Conservation (phyloP, 1,140 invertebrate species). For the Spodoptera litura region DNA sequence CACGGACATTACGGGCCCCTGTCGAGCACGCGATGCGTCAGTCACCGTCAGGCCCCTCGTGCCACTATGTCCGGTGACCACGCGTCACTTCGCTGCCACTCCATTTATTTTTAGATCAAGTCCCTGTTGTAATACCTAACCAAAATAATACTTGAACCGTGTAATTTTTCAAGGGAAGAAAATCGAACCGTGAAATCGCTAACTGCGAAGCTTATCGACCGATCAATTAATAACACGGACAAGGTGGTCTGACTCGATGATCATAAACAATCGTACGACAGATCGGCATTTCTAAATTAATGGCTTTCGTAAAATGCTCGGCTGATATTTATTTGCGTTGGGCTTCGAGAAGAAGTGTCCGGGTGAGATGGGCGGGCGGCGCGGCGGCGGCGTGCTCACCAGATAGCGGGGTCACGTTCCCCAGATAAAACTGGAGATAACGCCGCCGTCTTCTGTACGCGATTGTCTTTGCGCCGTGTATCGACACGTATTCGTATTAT, state of each 20-base stretch:
- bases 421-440: slow-evolving; percentile 75
- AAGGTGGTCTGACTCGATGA: slow-evolving; percentile 69
- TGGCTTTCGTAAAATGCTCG: slow-evolving; percentile 65
- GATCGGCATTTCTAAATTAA: slow-evolving; percentile 75
- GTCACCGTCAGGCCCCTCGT: slow-evolving; percentile 39
- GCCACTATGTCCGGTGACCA: slow-evolving; percentile 47
- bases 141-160: slow-evolving; percentile 35
- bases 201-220: slow-evolving; percentile 61
- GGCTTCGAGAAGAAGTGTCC: slow-evolving; percentile 61
- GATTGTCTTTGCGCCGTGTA: slow-evolving; percentile 69
- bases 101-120: slow-evolving; percentile 56
- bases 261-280: slow-evolving; percentile 72
- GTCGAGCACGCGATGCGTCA: slow-evolving; percentile 13
- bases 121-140: slow-evolving; percentile 42
- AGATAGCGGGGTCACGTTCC: slow-evolving; percentile 78
- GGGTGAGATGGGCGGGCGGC: slow-evolving; percentile 72
- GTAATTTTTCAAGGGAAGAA: slow-evolving; percentile 39
- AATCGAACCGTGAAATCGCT: slow-evolving; percentile 49
- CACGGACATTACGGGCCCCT: slow-evolving; percentile 42
- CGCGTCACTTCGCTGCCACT: slow-evolving; percentile 47
- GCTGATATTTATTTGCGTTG: slow-evolving; percentile 73
- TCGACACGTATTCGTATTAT: slow-evolving; percentile 53
- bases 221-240: slow-evolving; percentile 76
- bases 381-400: slow-evolving; percentile 52
- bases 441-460: slow-evolving; percentile 67